Base-by-base conservation (phyloP, 2,888 invertebrate species). In the Bimastos eiseni region DNA sequence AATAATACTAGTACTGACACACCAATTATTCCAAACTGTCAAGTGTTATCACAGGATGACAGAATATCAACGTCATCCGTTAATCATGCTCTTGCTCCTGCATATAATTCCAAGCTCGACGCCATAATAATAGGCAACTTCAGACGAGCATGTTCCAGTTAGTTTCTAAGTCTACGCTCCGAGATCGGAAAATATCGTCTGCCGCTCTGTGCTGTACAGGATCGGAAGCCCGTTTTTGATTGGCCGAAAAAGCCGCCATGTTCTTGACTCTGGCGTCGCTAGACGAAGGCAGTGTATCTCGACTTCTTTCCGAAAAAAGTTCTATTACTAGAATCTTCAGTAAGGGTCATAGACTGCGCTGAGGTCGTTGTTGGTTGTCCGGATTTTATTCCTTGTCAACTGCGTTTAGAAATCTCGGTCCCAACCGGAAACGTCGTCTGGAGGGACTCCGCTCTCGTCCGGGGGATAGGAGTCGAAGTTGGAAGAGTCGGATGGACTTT, bases 401-500 rank as follows among this genome's bases (percentile, higher is more conserved):
- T 37, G 19, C 34, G 86, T 8, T 89, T 70, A 99, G 96, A 99
- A 99, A 93, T 98, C 98, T 91, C 96, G 96, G 95, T 99, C 99
- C 99, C 99, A 99, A 37, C 99, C 99, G 17, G 97, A 97, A 55
- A 97, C 96, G 94, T 99, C 99, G 94, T 98, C 99, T 38, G 98
- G 98, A 21, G 99, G 99, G 21, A 97, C 97, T 90, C 97, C 97
- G 93, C 98, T 98, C 94, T 97, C 96, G 94, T 99, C 98, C 1
- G 98, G 97, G n/a, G 99, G 98, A 95, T 99, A 99, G 92, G 98
- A 97, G 95, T 99, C 99, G 95, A 99, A 99, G 96, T 99, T 99
- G 92, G 98, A 97, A 0, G 98, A 98, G 95, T 99, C 99, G 24
- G 97, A 96, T 5, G 98, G 97, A 93, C 96, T 97, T 93, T 97